Percentiles rank a stretch among this genome's conserved stretches.
These are phyloP conservation scores for Agapostemon virescens DNA, from an alignment of 2,888 invertebrate species.

Conservation along the genomic window DNA sequence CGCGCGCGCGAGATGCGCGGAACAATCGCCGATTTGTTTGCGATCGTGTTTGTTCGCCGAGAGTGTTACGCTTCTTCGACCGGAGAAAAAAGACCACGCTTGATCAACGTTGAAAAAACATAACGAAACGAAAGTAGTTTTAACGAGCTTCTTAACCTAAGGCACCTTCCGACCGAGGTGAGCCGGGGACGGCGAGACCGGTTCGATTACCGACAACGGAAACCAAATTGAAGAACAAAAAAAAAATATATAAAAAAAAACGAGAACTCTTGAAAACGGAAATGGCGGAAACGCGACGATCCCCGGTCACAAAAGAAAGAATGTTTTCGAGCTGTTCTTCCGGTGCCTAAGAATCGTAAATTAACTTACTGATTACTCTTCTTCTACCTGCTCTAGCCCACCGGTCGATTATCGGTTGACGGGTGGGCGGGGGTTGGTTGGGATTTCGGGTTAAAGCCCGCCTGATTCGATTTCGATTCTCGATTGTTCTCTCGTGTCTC, in stretches of 20 bases:
- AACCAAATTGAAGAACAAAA: constrained; percentile 24
- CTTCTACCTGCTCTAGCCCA: constrained; percentile 15
- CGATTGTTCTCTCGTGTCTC: constrained; percentile 4
- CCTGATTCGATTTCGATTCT: constrained; percentile 23
- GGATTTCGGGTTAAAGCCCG: constrained; percentile 9
- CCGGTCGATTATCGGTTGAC: constrained; percentile 18
- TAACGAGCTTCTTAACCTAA: constrained; percentile 63
- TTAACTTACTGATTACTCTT: constrained; percentile 40
- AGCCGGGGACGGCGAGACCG: constrained; percentile 43
- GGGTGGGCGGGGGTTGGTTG: too few relatives aligned
- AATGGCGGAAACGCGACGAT: constrained; percentile 35
- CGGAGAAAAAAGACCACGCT: constrained; percentile 39
- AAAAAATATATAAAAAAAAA: constrained; percentile 45
- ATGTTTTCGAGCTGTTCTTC: constrained; percentile 46
- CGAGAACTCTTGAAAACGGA: too few relatives aligned
- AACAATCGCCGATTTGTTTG: too few relatives aligned
- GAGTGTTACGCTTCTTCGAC: constrained; percentile 34
- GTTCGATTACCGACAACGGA: too few relatives aligned
- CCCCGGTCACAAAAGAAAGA: constrained; percentile 61
- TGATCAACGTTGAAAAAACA: constrained; percentile 53
- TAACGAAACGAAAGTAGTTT: constrained; percentile 59
- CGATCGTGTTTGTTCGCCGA: constrained; percentile 24
- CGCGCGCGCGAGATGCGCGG: constrained; percentile 16
- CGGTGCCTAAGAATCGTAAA: constrained; percentile 50
- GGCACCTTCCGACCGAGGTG: constrained; percentile 58